These are phyloP conservation scores for Aphyosemion australe DNA, from an alignment of 2,113 vertebrate species.

Conservation along the genomic window DNA sequence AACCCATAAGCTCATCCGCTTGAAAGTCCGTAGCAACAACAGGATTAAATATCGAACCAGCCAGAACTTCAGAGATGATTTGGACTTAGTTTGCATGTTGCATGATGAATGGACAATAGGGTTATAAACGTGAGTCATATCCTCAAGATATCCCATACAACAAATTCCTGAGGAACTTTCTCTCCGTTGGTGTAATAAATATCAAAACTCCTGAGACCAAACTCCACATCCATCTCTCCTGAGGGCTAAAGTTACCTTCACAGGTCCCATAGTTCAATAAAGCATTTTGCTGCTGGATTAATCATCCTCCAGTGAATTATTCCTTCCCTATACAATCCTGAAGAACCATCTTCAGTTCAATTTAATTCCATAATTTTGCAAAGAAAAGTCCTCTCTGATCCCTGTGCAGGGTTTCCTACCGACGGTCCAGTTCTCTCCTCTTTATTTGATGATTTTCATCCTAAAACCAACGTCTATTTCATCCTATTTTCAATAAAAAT, in stretches of 20 bases:
- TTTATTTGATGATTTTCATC: too few relatives aligned
- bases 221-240: conserved; percentile 73
- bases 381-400: conserved; percentile 1
- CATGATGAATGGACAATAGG: conserved; percentile 32
- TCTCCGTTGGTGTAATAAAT: conserved; percentile 68
- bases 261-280: conserved; percentile 51
- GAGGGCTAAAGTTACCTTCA: conserved; percentile 76
- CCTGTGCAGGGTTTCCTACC: conserved; percentile 16
- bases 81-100: conserved; percentile 38
- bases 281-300: conserved; percentile 62
- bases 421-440: background rate
- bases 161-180: conserved; percentile 47
- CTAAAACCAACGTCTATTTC: too few relatives aligned
- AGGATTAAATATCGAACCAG: conserved; percentile 66
- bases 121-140: conserved; percentile 45
- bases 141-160: background rate
- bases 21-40: conserved; percentile 70
- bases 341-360: conserved; percentile 53
- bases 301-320: conserved; percentile 70
- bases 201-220: conserved; percentile 57
- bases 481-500: too few relatives aligned
- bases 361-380: conserved; percentile 22
- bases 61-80: conserved; percentile 57
- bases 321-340: conserved; percentile 56
- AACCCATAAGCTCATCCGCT: conserved; percentile 73